A percentile compares a stretch with the other conserved stretches of the same genome.
phyloP scores from a whole-genome alignment of 1,140 invertebrate species.

The Neodiprion lecontei region DNA sequence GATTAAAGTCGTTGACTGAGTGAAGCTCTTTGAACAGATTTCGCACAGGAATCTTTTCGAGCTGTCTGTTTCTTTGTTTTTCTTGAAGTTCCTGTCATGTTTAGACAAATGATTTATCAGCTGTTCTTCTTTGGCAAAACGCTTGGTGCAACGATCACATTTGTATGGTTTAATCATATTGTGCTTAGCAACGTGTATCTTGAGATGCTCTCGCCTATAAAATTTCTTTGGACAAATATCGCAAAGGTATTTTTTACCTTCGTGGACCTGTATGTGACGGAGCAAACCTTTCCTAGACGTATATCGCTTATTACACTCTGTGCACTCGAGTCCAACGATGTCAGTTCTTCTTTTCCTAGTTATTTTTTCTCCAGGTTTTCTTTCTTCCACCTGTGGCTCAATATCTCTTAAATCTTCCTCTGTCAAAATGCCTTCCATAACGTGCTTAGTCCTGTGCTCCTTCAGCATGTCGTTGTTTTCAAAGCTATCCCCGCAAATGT shows the following conservation, averaged over 20 bases:
- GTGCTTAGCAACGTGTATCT: slow-evolving; percentile 59
- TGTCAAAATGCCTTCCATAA: slow-evolving; percentile 56
- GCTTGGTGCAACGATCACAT: slow-evolving; percentile 55
- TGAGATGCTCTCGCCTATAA: slow-evolving; percentile 68
- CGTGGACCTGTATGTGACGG: slow-evolving; percentile 69
- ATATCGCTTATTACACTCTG: slow-evolving; percentile 71
- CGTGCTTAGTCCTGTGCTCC: slow-evolving; percentile 54
- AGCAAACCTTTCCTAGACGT: slow-evolving; percentile 67
- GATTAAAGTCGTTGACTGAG: slow-evolving; percentile 60
- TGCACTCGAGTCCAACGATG: slow-evolving; percentile 57
- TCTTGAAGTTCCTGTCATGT: slow-evolving; percentile 68
- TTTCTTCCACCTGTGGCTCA: slow-evolving; percentile 51
- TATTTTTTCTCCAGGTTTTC: slow-evolving; percentile 46
- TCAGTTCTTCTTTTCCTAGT: slow-evolving; percentile 55
- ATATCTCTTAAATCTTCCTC: slow-evolving; percentile 57
- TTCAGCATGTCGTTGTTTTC: slow-evolving; percentile 58
- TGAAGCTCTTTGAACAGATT: slow-evolving; percentile 68
- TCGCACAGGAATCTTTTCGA: slow-evolving; percentile 75
- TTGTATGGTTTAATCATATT: slow-evolving; percentile 63
- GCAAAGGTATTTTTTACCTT: slow-evolving; percentile 72
- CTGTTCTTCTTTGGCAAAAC: slow-evolving; percentile 62
- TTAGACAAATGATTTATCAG: slow-evolving; percentile 60
- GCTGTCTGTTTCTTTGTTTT: slow-evolving; percentile 65
- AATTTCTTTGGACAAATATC: slow-evolving; percentile 73
- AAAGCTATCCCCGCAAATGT: slow-evolving; percentile 57